Conservation (phyloP, 1,140 invertebrate genomes). For the Drosophila pandora region DNA sequence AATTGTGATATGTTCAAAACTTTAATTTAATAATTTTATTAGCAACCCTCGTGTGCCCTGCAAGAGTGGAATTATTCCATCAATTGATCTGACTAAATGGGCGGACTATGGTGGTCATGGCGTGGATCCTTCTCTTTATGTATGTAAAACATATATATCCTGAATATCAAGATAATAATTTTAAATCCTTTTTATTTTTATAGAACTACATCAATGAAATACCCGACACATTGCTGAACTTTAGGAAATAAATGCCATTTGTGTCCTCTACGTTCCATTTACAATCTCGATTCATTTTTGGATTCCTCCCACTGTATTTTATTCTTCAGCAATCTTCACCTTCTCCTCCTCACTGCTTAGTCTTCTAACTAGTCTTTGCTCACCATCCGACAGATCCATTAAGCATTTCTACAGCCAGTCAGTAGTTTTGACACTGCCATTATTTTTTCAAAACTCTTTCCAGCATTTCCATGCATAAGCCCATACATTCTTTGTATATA, state of each 20-base stretch:
- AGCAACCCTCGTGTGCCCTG: constrained; percentile 96
- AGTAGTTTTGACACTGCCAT: constrained; percentile 67
- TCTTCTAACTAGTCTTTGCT: constrained; percentile 63
- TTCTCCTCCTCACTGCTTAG: constrained; percentile 36
- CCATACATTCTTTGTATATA: constrained; percentile 76
- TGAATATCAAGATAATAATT: no score
- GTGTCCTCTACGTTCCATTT: constrained; percentile 36
- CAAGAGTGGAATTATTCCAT: constrained; percentile 92
- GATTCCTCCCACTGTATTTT: constrained; percentile 12
- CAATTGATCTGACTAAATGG: constrained; percentile 95
- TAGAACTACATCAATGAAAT: constrained; percentile 83
- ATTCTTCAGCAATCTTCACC: constrained; percentile 10
- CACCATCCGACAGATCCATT: constrained; percentile 30
- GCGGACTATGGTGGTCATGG: constrained; percentile 87
- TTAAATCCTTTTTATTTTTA: constrained; percentile 19
- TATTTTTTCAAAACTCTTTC: constrained; percentile 44
- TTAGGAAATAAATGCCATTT: constrained; percentile 70
- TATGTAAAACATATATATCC: constrained; percentile 84
- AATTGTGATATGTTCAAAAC: not conserved
- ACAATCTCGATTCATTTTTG: constrained; percentile 34
- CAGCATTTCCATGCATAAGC: constrained; percentile 62
- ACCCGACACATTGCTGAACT: constrained; percentile 80
- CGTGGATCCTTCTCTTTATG: constrained; percentile 86
- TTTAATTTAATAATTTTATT: not conserved
- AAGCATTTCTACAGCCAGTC: constrained; percentile 51